phyloP scores from a whole-genome alignment of 2,113 vertebrate species.

The Phainopepla nitens region DNA sequence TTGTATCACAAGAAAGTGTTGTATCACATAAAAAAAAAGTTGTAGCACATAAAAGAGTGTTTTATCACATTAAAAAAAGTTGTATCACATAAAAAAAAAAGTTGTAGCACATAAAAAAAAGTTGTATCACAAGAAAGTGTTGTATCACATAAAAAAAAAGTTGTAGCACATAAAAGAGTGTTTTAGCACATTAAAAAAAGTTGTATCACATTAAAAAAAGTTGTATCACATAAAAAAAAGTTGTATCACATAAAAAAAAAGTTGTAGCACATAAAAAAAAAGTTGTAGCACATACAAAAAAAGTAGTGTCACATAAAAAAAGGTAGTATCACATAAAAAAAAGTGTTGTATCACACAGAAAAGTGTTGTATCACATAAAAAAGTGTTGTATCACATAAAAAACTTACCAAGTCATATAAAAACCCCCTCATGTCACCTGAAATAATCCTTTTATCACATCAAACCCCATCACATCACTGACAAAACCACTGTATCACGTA shows the following conservation, averaged over 20 bases:
- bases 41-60: not conserved
- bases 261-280: not conserved
- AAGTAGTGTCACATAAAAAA: too few relatives aligned
- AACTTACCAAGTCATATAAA: not conserved
- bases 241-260: not conserved
- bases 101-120: not conserved
- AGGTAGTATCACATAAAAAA: not conserved
- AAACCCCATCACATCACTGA: not conserved
- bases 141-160: not conserved
- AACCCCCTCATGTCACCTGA: fast-evolving
- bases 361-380: too few relatives aligned
- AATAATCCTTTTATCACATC: not conserved
- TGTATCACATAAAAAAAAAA: not conserved
- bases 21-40: not conserved
- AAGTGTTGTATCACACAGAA: not conserved
- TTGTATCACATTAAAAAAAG: not conserved
- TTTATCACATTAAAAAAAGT: not conserved
- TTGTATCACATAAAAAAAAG: not conserved
- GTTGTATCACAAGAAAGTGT: too few relatives aligned
- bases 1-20: not conserved
- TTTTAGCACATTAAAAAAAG: not conserved
- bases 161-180: not conserved
- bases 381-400: not conserved
- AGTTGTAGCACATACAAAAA: not conserved
- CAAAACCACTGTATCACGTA: fast-evolving